Evolutionary conservation across 2,113 vertebrate genomes (phyloP), one percentile per base, ranked within the genome.

Genomic region (Amblyopsis rosae): DNA sequence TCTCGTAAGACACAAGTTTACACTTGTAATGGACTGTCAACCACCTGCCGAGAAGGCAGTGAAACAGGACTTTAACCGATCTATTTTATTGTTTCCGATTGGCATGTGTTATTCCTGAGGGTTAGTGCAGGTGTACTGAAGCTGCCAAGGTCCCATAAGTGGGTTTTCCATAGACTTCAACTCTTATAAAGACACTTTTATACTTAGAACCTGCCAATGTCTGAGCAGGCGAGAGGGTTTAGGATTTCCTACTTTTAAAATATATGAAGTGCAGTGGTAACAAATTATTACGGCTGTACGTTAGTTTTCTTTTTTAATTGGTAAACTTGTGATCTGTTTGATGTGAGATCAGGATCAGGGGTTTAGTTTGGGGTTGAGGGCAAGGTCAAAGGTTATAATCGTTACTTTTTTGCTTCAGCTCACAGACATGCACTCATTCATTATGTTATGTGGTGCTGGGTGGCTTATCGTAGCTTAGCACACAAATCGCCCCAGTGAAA

Each of bases 61-160:
- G 60, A 67, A 9, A 53, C 77, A 61, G 67, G 70, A 67, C 55
- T 76, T 70, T 68, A 72, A 84, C 80, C 72, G 59, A 56, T 76
- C 72, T 80, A 57, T 75, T 85, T 70, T 80, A 57, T 75, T 85
- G 77, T 75, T 73, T 78, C 53, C 85, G 82, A 87, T 78, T 86
- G 81, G 76, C 77, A 85, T 65, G 81, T 82, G 87, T 77, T 82
- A 72, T 83, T 70, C 72, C 75, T 65, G 3, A 7, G 70, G 82
- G 69, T 81, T 75, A 69, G 68, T 74, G 69, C 65, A 26, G 75
- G 74, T 77, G 66, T 82, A 79, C 76, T 47, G 48, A 3, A 75
- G 17, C 32, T 17, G 16, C 17, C 59, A n/a, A 59, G 57, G 67
- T 71, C 60, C 67, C 69, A 68, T 68, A 56, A 72, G 67, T 76